Evolutionary conservation across 1,140 invertebrate species (phyloP).

Genomic region (Orussus abietinus): DNA sequence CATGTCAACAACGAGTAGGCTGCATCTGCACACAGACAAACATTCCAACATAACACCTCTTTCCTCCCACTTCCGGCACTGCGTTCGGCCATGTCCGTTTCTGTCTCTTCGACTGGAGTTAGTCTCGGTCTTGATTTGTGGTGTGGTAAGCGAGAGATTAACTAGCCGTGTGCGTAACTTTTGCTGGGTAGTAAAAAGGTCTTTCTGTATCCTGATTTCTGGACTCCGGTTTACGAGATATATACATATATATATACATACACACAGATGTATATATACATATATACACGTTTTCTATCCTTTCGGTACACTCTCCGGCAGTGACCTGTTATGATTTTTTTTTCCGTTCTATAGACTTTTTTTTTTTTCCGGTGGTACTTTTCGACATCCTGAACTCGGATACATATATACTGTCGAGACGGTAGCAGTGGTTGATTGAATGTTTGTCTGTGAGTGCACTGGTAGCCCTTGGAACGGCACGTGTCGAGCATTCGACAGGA

Average conservation of each 20-base stretch:
- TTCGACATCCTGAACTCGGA: neutral
- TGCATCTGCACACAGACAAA: constrained; percentile 57
- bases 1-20: constrained; percentile 54
- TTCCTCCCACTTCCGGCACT: constrained; percentile 20
- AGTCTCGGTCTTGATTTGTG: constrained; percentile 15
- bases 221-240: constrained; percentile 20
- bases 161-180: constrained; percentile 20
- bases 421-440: constrained; percentile 49
- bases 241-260: constrained; percentile 20
- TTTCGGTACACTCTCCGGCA: too few species aligned
- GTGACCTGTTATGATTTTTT: too few species aligned
- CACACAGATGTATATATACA: constrained; percentile 14
- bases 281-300: constrained; percentile 17
- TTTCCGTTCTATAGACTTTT: constrained; percentile 13
- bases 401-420: constrained; percentile 20
- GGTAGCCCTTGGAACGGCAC: constrained; percentile 42
- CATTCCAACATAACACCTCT: constrained; percentile 54
- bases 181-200: constrained; percentile 9
- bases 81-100: constrained; percentile 11
- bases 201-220: constrained; percentile 13
- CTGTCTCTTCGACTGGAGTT: constrained; percentile 15
- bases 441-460: constrained; percentile 55
- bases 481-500: constrained; percentile 28
- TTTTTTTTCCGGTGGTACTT: constrained; percentile 1
- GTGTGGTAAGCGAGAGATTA: constrained; percentile 26